A percentile compares a stretch with the other conserved stretches of the same genome.
phyloP scores from a whole-genome alignment of 2,797 vertebrate genomes.

The Sciurus vulgaris region DNA sequence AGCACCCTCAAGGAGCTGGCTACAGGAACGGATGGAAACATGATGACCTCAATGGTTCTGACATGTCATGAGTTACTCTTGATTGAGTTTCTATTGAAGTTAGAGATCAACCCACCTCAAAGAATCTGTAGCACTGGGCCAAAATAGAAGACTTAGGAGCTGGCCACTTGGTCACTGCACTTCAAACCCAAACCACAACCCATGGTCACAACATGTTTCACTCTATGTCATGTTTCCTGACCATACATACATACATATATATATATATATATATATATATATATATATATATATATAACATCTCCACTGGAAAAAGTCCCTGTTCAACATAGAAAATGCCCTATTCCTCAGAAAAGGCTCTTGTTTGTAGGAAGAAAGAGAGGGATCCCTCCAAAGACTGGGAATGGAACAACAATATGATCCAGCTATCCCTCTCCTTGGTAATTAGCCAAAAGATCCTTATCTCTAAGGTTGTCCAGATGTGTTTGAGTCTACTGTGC shows the following conservation, averaged over 20 bases:
- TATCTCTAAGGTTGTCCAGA: not conserved
- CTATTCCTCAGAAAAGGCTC: too few relatives aligned
- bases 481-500: not conserved
- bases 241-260: too few relatives aligned
- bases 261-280: too few relatives aligned
- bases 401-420: too few relatives aligned
- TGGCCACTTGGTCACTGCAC: not conserved
- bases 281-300: not conserved
- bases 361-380: too few relatives aligned
- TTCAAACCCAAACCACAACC: not conserved
- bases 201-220: not conserved
- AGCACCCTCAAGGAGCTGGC: not conserved
- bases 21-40: not conserved
- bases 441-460: too few relatives aligned
- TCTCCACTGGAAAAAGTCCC: too few relatives aligned
- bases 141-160: not conserved
- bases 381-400: too few relatives aligned
- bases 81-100: not conserved
- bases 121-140: not conserved
- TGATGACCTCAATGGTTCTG: not conserved
- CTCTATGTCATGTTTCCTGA: not conserved
- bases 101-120: not conserved
- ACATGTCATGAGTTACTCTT: not conserved
- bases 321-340: too few relatives aligned
- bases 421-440: too few relatives aligned